A percentile compares a stretch with the other conserved stretches of the same genome.
These are phyloP conservation scores for Lagorchestes hirsutus DNA, from an alignment of 2,797 vertebrate genomes.

Conservation along the genomic window DNA sequence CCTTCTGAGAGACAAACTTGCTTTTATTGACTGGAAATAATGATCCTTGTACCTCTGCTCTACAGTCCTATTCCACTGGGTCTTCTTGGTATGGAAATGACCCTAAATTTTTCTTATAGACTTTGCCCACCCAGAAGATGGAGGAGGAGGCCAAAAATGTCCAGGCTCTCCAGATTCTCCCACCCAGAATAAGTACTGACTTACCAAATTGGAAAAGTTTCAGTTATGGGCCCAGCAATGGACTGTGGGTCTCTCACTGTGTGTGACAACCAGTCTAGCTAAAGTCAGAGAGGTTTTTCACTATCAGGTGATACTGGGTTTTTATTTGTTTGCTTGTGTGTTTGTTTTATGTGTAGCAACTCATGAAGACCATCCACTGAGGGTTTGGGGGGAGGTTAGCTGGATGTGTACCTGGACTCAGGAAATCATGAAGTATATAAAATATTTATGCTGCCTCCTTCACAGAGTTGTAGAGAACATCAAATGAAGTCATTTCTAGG, in stretches of 20 bases:
- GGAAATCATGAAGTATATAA: background rate
- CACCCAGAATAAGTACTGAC: background rate
- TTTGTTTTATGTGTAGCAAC: background rate
- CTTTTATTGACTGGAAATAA: background rate
- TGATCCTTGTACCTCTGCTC: background rate
- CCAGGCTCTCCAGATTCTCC: background rate
- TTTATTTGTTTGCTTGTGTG: background rate
- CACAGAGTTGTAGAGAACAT: background rate
- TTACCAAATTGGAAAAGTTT: background rate
- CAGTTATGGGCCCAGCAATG: background rate
- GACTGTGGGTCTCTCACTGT: background rate
- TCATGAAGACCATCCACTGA: background rate
- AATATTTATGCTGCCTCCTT: background rate
- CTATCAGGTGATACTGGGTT: background rate
- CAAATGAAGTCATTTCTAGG: background rate
- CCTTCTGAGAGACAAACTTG: background rate
- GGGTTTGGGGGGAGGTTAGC: background rate
- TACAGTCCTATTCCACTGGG: background rate
- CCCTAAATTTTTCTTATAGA: background rate
- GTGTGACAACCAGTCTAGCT: background rate
- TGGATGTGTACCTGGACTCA: background rate
- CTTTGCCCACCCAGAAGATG: background rate
- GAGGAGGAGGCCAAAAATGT: background rate
- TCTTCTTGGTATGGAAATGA: background rate
- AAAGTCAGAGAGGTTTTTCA: background rate